A percentile compares a stretch with the other conserved stretches of the same genome.
These are phyloP conservation scores for Melanotaenia pygmaea DNA, from an alignment of 2,797 vertebrate genomes.

Conservation along the genomic window DNA sequence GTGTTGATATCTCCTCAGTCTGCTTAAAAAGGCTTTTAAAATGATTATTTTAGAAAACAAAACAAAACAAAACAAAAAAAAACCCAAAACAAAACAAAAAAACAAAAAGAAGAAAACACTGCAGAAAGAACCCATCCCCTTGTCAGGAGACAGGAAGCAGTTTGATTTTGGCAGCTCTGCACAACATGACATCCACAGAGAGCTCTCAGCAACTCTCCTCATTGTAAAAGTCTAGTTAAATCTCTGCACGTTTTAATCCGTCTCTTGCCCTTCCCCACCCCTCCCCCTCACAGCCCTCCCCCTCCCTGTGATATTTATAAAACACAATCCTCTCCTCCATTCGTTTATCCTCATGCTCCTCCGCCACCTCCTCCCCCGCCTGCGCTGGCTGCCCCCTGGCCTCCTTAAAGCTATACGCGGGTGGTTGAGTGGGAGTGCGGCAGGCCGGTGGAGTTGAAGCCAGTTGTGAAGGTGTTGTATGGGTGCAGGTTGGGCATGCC, in stretches of 20 bases:
- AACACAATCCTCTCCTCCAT: slow-evolving; percentile 78
- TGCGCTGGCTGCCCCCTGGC: slow-evolving; percentile 54
- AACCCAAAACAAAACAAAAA: too few relatives aligned
- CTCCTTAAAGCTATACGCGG: slow-evolving; percentile 94
- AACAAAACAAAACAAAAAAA: slow-evolving; percentile 45
- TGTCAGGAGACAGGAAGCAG: slow-evolving; percentile 76
- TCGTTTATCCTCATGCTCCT: slow-evolving; percentile 60
- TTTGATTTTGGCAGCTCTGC: slow-evolving; percentile 87
- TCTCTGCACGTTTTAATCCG: slow-evolving; percentile 77
- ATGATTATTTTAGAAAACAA: slow-evolving; percentile 84
- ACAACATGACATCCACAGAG: slow-evolving; percentile 85
- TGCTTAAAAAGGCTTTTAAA: slow-evolving; percentile 88
- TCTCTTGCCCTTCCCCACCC: slow-evolving; percentile 63
- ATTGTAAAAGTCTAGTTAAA: slow-evolving; percentile 83
- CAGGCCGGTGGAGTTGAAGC: slow-evolving; percentile 96
- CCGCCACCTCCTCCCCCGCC: slow-evolving; percentile 44
- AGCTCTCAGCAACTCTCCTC: slow-evolving; percentile 77
- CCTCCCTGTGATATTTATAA: slow-evolving; percentile 80
- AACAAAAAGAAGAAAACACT: slow-evolving; percentile 74
- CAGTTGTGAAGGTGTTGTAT: slow-evolving; percentile 97
- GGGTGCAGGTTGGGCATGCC: slow-evolving; percentile 97
- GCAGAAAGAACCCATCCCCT: slow-evolving; percentile 76
- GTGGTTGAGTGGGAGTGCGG: slow-evolving; percentile 99
- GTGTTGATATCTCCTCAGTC: slow-evolving; percentile 81
- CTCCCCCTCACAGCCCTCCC: slow-evolving; percentile 40